These are phyloP conservation scores for Seriola quinqueradiata DNA, from an alignment of 2,113 vertebrate genomes.

Conservation along the genomic window DNA sequence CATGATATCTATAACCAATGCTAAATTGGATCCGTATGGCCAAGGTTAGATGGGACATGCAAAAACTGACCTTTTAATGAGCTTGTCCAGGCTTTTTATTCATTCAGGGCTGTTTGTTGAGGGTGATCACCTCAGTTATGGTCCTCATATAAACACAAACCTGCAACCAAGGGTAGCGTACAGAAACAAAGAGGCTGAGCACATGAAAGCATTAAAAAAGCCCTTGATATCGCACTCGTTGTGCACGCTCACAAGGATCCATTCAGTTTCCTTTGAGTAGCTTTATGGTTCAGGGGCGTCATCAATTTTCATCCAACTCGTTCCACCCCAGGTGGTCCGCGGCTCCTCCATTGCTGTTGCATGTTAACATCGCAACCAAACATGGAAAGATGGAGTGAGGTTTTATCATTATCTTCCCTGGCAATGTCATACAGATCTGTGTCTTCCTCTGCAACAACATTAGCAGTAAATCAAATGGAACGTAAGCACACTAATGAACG, in stretches of 20 bases:
- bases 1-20: conserved; percentile 3
- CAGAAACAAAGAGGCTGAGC: conserved; percentile 30
- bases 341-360: neutral
- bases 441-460: conserved; percentile 37
- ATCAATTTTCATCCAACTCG: conserved; percentile 51
- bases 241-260: conserved; percentile 5
- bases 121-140: conserved; percentile 7
- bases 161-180: conserved; percentile 29
- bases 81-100: conserved; percentile 7
- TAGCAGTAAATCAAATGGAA: conserved; percentile 67
- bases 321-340: conserved; percentile 51
- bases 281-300: conserved; percentile 42
- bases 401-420: conserved; percentile 57
- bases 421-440: conserved; percentile 54
- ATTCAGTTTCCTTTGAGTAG: conserved; percentile 39
- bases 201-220: conserved; percentile 21
- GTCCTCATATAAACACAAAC: conserved; percentile 26
- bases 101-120: conserved; percentile 19
- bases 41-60: conserved; percentile 9
- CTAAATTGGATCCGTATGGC: conserved; percentile 8
- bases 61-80: conserved; percentile 12
- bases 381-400: conserved; percentile 43
- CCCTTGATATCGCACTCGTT: conserved; percentile 14
- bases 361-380: conserved; percentile 53
- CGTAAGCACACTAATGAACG: conserved; percentile 54